Conservation (phyloP, 2,113 vertebrate genomes). For the Eclectus roratus region DNA sequence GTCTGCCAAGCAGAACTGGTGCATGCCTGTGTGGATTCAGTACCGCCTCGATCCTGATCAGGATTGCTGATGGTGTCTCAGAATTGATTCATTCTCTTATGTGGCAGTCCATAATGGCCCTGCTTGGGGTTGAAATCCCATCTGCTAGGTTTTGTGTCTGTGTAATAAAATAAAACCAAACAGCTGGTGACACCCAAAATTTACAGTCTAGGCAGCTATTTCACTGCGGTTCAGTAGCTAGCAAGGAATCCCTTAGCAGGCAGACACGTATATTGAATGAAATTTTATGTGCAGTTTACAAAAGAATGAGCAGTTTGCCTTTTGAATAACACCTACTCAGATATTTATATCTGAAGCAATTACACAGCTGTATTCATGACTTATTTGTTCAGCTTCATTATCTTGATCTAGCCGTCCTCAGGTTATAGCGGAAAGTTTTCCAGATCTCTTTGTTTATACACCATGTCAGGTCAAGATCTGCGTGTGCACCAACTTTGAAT, state of each 20-base stretch:
- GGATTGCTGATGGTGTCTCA: not conserved
- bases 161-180: not conserved
- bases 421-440: not conserved
- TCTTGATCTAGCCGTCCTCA: not conserved
- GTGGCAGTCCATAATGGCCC: not conserved
- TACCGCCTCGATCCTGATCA: fast-evolving
- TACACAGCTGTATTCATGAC: not conserved
- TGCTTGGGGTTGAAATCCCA: not conserved
- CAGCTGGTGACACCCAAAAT: not conserved
- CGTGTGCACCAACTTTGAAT: not conserved
- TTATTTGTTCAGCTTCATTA: not conserved
- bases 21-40: not conserved
- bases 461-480: not conserved
- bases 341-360: not conserved
- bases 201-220: not conserved
- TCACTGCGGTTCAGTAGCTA: not conserved
- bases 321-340: not conserved
- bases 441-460: not conserved
- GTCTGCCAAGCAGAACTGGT: not conserved
- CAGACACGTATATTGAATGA: not conserved
- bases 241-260: not conserved
- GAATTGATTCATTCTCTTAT: not conserved
- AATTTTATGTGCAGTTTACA: not conserved
- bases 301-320: not conserved
- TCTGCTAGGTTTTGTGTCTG: not conserved